Evolutionary conservation across 2,797 vertebrate species (phyloP).

Genomic region (Argentina silus): DNA sequence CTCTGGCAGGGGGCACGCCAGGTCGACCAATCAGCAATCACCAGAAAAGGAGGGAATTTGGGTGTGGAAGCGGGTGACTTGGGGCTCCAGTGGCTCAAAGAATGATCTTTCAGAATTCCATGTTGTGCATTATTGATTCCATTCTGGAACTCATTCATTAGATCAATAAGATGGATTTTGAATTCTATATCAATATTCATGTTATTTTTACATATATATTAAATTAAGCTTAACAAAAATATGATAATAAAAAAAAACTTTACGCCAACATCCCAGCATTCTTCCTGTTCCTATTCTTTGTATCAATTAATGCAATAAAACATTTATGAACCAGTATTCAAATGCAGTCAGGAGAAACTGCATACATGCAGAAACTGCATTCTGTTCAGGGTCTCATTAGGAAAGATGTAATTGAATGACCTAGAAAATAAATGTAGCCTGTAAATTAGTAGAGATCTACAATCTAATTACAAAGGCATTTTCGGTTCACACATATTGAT

Average conservation of each 20-base stretch:
- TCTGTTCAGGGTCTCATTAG: constrained; percentile 78
- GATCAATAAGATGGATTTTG: not conserved
- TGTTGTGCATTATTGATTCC: not conserved
- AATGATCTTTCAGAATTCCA: not conserved
- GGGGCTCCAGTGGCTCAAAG: not conserved
- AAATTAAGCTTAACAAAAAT: not conserved
- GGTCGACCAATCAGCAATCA: no score
- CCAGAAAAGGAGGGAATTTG: no score
- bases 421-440: constrained; percentile 77
- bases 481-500: constrained; percentile 49
- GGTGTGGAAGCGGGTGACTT: no score
- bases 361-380: constrained; percentile 57
- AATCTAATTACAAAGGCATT: constrained; percentile 71
- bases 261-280: not conserved
- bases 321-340: constrained; percentile 53
- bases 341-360: constrained; percentile 46
- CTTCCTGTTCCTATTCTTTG: not conserved
- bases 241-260: not conserved
- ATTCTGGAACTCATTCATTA: not conserved
- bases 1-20: no score
- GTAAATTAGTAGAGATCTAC: constrained; percentile 74
- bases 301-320: constrained; percentile 34
- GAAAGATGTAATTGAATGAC: constrained; percentile 79
- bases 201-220: not conserved
- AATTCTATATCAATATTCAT: not conserved